phyloP scores from a whole-genome alignment of 2,797 vertebrate genomes.

The Myotis planiceps region DNA sequence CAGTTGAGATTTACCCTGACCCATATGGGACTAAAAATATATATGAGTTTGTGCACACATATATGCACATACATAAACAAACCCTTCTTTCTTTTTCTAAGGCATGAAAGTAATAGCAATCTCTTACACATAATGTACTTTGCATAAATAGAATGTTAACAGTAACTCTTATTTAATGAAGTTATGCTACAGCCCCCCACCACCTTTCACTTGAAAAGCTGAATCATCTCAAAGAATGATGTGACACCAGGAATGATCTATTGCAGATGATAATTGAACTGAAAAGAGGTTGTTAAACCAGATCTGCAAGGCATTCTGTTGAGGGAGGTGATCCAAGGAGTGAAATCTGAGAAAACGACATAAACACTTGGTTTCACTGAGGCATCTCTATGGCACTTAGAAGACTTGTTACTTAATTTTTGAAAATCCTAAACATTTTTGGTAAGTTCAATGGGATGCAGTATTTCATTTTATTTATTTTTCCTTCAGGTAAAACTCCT shows the following conservation, averaged over 20 bases:
- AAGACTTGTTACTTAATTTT: background rate
- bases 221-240: conserved; percentile 28
- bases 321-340: background rate
- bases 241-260: background rate
- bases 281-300: conserved; percentile 18
- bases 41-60: background rate
- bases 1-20: background rate
- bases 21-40: background rate
- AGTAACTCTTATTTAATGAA: background rate
- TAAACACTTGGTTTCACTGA: background rate
- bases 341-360: background rate
- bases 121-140: background rate
- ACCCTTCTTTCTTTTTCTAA: conserved; percentile 8
- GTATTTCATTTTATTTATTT: conserved; percentile 19
- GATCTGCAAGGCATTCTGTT: background rate
- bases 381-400: background rate
- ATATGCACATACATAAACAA: background rate
- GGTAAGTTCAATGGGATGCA: background rate
- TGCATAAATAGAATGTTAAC: background rate
- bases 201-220: background rate
- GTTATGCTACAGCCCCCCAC: background rate
- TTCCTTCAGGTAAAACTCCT: background rate
- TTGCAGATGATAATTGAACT: background rate
- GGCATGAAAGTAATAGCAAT: background rate
- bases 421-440: background rate